Base-by-base conservation (phyloP, 2,888 invertebrate species). In the Limnephilus lunatus region DNA sequence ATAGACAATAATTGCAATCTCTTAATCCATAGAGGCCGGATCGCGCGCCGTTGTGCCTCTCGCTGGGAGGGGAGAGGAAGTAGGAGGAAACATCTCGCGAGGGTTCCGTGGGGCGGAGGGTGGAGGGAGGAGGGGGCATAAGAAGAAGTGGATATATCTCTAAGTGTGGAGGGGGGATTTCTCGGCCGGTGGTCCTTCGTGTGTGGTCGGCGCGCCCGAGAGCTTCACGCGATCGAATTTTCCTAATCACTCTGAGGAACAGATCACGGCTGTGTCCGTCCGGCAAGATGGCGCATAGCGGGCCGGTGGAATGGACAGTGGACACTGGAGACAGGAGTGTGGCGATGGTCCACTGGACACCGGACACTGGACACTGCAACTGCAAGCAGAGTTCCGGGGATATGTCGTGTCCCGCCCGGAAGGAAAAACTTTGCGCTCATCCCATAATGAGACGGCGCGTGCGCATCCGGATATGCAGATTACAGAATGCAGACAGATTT, bases 111-210 rank as follows among this genome's bases (percentile, higher is more conserved):
- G 87, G 48, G 86, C 48, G 86, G 48, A 68, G 19, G 53, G 25
- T 68, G 87, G 85, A 25, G 19, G 85, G 44, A 31, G 86, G 80
- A 32, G 25, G 81, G 88, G 88, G 81, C 35, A 88, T 39, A 89
- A 89, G 88, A 89, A 89, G 88, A 68, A 80, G 88, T 35, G 80
- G 68, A 89, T 89, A 89, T 89, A 80, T 89, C 80, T 89, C 80
- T 81, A 89, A 89, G 91, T 48, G 86, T 31, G 89, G 80, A 85
- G 82, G 89, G 89, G 83, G 81, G 48, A 35, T 80, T 87, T 85
- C 91, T 91, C 92, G 39, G 93, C 91, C 92, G 95, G 95, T 95
- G 95, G 95, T 94, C 93, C 95, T 94, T 95, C 95, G 95, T 95
- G 95, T 95, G 95, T 95, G 95, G 95, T 95, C 94, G 94, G 93